A percentile compares a stretch with the other conserved stretches of the same genome.
Evolutionary conservation across 1,140 invertebrate species (phyloP).

Genomic region (Temnothorax curvispinosus): DNA sequence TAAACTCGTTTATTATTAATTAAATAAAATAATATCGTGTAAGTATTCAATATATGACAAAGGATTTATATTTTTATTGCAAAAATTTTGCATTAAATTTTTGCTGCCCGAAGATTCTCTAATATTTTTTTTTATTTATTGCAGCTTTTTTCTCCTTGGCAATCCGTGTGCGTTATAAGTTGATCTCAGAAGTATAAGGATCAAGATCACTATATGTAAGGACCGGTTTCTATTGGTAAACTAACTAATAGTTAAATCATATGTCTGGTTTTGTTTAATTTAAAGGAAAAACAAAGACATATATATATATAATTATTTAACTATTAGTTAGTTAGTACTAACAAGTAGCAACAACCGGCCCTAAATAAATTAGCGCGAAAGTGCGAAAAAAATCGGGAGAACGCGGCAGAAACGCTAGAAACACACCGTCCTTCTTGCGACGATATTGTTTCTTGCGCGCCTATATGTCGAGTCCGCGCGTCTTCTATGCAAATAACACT

Average conservation of each 20-base stretch:
- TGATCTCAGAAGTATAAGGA: background rate
- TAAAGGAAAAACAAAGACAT: no score
- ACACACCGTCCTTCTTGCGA: background rate
- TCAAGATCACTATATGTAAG: background rate
- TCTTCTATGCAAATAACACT: conserved; percentile 22
- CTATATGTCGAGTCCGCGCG: background rate
- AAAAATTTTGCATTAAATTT: background rate
- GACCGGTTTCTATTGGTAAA: no score
- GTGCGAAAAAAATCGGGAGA: background rate
- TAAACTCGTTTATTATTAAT: background rate
- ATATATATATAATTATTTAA: no score
- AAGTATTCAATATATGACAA: background rate
- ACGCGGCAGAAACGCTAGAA: background rate
- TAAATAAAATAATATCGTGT: background rate
- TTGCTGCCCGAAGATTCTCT: background rate
- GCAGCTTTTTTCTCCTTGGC: background rate
- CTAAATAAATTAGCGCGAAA: background rate
- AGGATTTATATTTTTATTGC: background rate
- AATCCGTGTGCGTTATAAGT: background rate
- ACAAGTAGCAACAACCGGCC: no score
- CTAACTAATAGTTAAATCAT: no score
- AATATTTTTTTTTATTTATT: background rate
- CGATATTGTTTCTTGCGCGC: background rate
- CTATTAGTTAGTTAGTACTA: no score
- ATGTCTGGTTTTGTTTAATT: no score